Evolutionary conservation across 1,140 invertebrate species (phyloP), one percentile per base, ranked within the genome.

Genomic region (Chironomus tepperi): DNA sequence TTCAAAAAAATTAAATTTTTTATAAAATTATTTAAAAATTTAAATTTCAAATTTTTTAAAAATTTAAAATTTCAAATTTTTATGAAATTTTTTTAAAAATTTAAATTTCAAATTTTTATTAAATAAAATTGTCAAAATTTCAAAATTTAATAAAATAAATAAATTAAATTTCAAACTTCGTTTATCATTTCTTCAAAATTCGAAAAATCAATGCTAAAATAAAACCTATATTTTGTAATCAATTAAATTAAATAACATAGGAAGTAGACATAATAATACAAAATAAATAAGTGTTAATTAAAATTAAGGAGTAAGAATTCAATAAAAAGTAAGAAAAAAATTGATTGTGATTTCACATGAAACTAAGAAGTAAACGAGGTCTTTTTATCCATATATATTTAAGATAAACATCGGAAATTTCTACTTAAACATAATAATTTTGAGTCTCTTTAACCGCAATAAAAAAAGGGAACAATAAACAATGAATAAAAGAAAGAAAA

Each of bases 261-360:
- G n/a, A 57, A 1, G 9, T 12, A 12, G 9, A 12, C 47, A 10
- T 57, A n/a, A 70, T 70, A 57, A 57, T 57, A n/a, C n/a, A 57
- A 57, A 57, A 57, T 57, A 57, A 57, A 12, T 57, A 57, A 57
- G n/a, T 57, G 9, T 57, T 57, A 57, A 57, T 57, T 57, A 57
- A 57, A 57, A 12, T 57, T 12, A n/a, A 57, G n/a, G 47, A 57
- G 47, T 57, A 12, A 57, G 24, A 34, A 34, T 34, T 34, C 24
- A 34, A 34, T 34, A 34, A 34, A 34, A 34, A 34, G 24, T 34
- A 34, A 34, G 24, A 34, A 34, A n/a, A n/a, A n/a, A 34, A 34
- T 34, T 57, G 47, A 57, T 70, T 21, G 65, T 70, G 65, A 70
- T 70, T 70, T 19, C 9, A 70, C 16, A 70, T 18, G 19, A 70